These are phyloP conservation scores for Hirundichthys speculiger DNA, from an alignment of 2,113 vertebrate species.

Conservation along the genomic window DNA sequence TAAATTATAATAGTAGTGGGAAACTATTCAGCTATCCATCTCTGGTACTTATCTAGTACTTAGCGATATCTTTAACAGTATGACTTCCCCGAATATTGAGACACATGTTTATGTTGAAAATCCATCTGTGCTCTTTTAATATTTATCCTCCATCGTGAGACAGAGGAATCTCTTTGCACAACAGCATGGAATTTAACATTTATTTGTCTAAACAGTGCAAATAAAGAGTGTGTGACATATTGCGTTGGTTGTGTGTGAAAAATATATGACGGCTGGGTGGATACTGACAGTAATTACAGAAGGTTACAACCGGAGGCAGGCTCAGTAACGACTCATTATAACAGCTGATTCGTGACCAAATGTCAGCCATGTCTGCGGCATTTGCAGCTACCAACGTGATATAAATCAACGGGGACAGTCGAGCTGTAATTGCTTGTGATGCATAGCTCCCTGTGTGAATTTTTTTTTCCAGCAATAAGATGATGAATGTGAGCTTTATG, in stretches of 20 bases:
- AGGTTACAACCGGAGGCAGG: constrained; percentile 37
- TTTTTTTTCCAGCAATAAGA: constrained; percentile 3
- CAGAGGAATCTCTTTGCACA: too few species aligned
- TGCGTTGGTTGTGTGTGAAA: constrained; percentile 30
- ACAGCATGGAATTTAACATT: background rate
- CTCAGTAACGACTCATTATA: constrained; percentile 65
- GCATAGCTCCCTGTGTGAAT: background rate
- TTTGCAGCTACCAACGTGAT: constrained; percentile 20
- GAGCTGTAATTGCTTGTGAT: constrained; percentile 21
- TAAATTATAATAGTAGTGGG: too few species aligned
- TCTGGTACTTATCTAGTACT: too few species aligned
- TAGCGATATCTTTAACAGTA: too few species aligned
- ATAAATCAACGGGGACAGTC: constrained; percentile 44
- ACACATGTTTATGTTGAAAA: too few species aligned
- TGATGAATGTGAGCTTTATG: constrained; percentile 17
- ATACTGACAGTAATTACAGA: constrained; percentile 73
- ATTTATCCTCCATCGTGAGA: too few species aligned
- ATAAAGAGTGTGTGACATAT: constrained; percentile 45
- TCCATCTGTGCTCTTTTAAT: too few species aligned
- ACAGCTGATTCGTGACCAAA: constrained; percentile 67
- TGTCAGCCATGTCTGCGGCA: constrained; percentile 49
- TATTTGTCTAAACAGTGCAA: constrained; percentile 49
- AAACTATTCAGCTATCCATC: too few species aligned
- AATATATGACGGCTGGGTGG: constrained; percentile 55
- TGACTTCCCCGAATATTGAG: too few species aligned